These are phyloP conservation scores for Luperina testacea DNA, from an alignment of 2,888 invertebrate species.

Conservation along the genomic window DNA sequence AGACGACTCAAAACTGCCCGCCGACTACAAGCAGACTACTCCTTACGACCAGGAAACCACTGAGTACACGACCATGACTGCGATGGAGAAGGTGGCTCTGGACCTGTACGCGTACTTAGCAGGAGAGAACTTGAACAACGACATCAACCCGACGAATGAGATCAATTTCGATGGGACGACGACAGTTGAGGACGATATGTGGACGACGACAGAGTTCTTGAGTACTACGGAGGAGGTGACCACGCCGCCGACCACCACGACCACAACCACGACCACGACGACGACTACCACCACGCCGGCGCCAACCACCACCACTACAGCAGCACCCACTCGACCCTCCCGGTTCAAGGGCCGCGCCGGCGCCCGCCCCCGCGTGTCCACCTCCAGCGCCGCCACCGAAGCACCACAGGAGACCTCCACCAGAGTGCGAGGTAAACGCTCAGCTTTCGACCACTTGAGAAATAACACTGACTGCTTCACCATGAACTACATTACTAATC, in stretches of 20 bases:
- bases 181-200: slow-evolving; percentile 79
- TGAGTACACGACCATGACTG: slow-evolving; percentile 92
- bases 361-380: slow-evolving; percentile 84
- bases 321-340: slow-evolving; percentile 84
- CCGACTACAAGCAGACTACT: slow-evolving; percentile 84
- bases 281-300: slow-evolving; percentile 88
- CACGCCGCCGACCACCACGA: slow-evolving; percentile 89
- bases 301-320: slow-evolving; percentile 86
- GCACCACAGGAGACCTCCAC: slow-evolving; percentile 85
- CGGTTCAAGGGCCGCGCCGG: slow-evolving; percentile 85
- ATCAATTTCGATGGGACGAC: slow-evolving; percentile 82
- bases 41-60: slow-evolving; percentile 87
- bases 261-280: slow-evolving; percentile 90
- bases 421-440: slow-evolving; percentile 86
- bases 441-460: slow-evolving; percentile 40
- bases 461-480: slow-evolving; percentile 59
- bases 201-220: slow-evolving; percentile 87
- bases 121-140: slow-evolving; percentile 91
- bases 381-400: slow-evolving; percentile 80
- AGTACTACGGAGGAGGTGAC: slow-evolving; percentile 87
- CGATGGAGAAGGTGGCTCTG: slow-evolving; percentile 95
- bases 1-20: slow-evolving; percentile 85
- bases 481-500: slow-evolving; percentile 66
- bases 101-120: slow-evolving; percentile 95
- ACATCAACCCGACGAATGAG: slow-evolving; percentile 83